Evolutionary conservation across 1,140 invertebrate species (phyloP).

Genomic region (Nephila pilipes): DNA sequence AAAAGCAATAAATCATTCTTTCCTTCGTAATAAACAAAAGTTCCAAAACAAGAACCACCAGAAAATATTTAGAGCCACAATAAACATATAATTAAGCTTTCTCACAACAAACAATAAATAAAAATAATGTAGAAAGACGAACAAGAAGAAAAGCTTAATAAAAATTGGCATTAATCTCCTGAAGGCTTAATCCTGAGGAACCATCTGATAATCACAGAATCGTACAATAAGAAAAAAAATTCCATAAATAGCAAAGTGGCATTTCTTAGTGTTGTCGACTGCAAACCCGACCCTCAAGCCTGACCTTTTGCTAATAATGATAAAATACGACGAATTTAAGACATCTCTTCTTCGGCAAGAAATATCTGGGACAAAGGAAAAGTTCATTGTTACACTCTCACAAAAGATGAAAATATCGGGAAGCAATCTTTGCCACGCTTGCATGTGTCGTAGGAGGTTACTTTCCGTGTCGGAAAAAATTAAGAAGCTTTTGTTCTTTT

Average conservation of each 20-base stretch:
- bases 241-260: conserved; percentile 55
- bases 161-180: neutral
- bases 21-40: too few relatives aligned
- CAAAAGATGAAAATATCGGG: conserved; percentile 66
- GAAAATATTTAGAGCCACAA: too few relatives aligned
- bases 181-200: neutral
- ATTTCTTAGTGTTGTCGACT: neutral
- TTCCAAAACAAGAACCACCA: too few relatives aligned
- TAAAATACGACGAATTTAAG: conserved; percentile 13
- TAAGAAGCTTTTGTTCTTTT: conserved; percentile 9
- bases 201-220: neutral
- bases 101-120: too few relatives aligned
- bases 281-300: neutral
- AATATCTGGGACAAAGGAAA: conserved; percentile 70
- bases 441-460: neutral
- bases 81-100: too few relatives aligned
- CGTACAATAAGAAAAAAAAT: conserved; percentile 1
- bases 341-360: neutral
- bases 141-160: neutral
- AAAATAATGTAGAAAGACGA: too few relatives aligned
- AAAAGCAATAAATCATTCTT: too few relatives aligned
- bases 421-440: conserved; percentile 56
- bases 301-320: conserved; percentile 10
- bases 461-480: conserved; percentile 51
- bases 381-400: conserved; percentile 74